Evolutionary conservation across 2,888 invertebrate genomes (phyloP).

Genomic region (Eilema sororculum): DNA sequence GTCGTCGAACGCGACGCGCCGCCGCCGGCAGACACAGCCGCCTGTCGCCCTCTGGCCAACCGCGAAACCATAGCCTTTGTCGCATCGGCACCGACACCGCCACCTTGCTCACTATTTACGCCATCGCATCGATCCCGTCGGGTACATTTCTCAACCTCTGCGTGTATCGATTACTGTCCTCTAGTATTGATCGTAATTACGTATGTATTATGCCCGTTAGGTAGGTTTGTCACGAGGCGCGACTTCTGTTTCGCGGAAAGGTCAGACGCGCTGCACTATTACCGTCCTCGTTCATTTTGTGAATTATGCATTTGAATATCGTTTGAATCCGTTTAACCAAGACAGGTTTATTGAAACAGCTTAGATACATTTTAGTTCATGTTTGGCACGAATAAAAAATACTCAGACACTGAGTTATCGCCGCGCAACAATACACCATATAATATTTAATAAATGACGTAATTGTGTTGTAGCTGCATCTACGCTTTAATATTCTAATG

Average conservation of each 20-base stretch:
- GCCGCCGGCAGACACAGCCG: constrained; percentile 64
- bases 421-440: constrained; percentile 19
- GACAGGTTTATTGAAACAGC: constrained; percentile 60
- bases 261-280: constrained; percentile 62
- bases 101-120: constrained; percentile 53
- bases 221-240: constrained; percentile 30
- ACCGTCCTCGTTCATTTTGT: constrained; percentile 52
- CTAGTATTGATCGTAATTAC: constrained; percentile 31
- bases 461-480: constrained; percentile 26
- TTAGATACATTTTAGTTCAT: constrained; percentile 53
- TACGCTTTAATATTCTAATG: constrained; percentile 8
- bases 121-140: constrained; percentile 29
- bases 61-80: constrained; percentile 67
- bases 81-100: constrained; percentile 58
- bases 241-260: constrained; percentile 51
- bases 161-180: constrained; percentile 19
- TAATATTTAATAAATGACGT: constrained; percentile 32
- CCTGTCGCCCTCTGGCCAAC: constrained; percentile 67
- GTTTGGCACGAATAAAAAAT: constrained; percentile 51
- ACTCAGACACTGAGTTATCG: constrained; percentile 45
- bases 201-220: constrained; percentile 24
- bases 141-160: constrained; percentile 17
- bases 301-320: constrained; percentile 68
- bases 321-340: constrained; percentile 60
- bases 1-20: constrained; percentile 80